These are phyloP conservation scores for Indri indri DNA, from an alignment of 2,113 vertebrate genomes.

Conservation along the genomic window DNA sequence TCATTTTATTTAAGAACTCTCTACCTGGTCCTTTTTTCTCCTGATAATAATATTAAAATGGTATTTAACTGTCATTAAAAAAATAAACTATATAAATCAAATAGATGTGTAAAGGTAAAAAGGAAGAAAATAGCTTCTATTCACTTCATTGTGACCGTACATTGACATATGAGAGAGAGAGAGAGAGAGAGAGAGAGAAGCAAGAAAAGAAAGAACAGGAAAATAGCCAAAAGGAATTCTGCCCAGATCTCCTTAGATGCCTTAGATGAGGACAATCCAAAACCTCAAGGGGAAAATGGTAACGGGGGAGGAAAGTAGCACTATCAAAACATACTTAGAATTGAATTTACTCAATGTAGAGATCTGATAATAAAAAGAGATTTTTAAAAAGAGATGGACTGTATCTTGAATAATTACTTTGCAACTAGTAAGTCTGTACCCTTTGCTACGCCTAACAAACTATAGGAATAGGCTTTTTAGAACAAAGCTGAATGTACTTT, in stretches of 20 bases:
- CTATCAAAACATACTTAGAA: background rate
- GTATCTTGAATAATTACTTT: background rate
- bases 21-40: background rate
- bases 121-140: background rate
- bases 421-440: background rate
- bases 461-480: slow-evolving; percentile 21
- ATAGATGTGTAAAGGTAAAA: background rate
- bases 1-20: slow-evolving; percentile 32
- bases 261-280: background rate
- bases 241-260: background rate
- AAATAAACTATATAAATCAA: background rate
- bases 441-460: slow-evolving; percentile 21
- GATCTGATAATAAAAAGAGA: background rate
- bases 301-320: background rate
- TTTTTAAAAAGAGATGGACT: background rate
- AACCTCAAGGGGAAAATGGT: background rate
- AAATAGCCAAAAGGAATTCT: slow-evolving; percentile 30
- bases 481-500: slow-evolving; percentile 45
- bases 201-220: background rate
- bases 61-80: background rate
- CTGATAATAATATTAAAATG: slow-evolving; percentile 37
- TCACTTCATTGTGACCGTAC: background rate
- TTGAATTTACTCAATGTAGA: background rate
- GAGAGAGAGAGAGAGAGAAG: no score
- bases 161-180: background rate